Percentiles rank a stretch among this genome's conserved stretches.
These are phyloP conservation scores for Eupithecia inturbata DNA, from an alignment of 2,888 invertebrate genomes.

Conservation along the genomic window DNA sequence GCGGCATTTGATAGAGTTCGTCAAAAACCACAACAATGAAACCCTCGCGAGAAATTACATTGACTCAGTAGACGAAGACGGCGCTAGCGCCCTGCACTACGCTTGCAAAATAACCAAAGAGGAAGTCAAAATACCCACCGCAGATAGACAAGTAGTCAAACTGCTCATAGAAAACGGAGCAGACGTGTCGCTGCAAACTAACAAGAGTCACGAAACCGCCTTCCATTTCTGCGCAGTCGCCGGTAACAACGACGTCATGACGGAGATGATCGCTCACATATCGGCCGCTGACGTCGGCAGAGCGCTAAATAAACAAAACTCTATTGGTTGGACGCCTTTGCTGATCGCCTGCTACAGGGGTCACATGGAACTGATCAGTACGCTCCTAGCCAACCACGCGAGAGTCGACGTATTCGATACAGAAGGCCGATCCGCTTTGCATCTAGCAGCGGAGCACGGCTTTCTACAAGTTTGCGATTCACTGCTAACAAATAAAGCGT, in stretches of 20 bases:
- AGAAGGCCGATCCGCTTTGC: slow-evolving; percentile 97
- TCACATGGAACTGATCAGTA: slow-evolving; percentile 96
- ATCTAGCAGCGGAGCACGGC: slow-evolving; percentile 97
- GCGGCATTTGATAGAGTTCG: slow-evolving; percentile 92
- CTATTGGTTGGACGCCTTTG: slow-evolving; percentile 98
- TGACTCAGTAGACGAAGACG: slow-evolving; percentile 94
- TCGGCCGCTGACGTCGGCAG: slow-evolving; percentile 95
- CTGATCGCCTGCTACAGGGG: slow-evolving; percentile 98
- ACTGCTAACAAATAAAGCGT: slow-evolving; percentile 97
- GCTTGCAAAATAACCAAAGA: slow-evolving; percentile 95
- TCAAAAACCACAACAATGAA: slow-evolving; percentile 89
- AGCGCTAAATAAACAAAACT: slow-evolving; percentile 96
- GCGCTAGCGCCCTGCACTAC: slow-evolving; percentile 97
- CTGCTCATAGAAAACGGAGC: slow-evolving; percentile 95
- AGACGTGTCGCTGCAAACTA: slow-evolving; percentile 93
- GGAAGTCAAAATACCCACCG: slow-evolving; percentile 88
- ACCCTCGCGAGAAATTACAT: slow-evolving; percentile 93
- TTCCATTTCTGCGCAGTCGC: slow-evolving; percentile 97
- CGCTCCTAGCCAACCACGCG: slow-evolving; percentile 96
- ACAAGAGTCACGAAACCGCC: slow-evolving; percentile 95
- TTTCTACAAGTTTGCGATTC: slow-evolving; percentile 95
- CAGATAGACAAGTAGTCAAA: slow-evolving; percentile 94
- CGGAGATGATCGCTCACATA: slow-evolving; percentile 97
- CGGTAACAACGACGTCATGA: slow-evolving; percentile 97
- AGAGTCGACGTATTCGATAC: slow-evolving; percentile 99